Evolutionary conservation across 2,888 invertebrate genomes (phyloP).

Genomic region (Pharmacophagus antenor): DNA sequence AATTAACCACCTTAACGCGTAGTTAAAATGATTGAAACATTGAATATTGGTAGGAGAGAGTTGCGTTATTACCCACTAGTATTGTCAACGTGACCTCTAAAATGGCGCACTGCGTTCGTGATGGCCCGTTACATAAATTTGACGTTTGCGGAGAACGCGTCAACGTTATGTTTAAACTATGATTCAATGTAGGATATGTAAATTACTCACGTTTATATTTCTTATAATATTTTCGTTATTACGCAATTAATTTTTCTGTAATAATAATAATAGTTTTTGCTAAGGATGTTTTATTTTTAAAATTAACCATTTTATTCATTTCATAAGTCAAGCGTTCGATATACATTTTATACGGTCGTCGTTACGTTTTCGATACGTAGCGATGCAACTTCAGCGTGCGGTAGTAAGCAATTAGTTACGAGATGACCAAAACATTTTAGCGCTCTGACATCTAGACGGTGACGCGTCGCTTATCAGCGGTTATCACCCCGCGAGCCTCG

Average conservation of each 20-base stretch:
- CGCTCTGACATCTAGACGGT: constrained; percentile 47
- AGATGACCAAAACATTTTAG: constrained; percentile 39
- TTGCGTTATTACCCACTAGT: constrained; percentile 23
- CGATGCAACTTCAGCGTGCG: neutral
- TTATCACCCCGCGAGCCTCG: constrained; percentile 72
- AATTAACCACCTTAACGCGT: neutral
- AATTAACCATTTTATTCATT: no score
- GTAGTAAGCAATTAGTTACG: neutral
- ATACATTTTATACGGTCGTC: no score
- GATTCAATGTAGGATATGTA: no score
- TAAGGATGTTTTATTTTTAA: no score
- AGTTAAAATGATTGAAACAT: constrained; percentile 19
- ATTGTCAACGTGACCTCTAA: constrained; percentile 27
- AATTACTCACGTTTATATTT: no score
- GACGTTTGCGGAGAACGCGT: neutral
- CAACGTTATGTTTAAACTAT: no score
- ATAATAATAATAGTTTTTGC: no score
- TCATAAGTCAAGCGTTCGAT: no score
- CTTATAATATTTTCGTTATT: no score
- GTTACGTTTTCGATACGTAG: neutral
- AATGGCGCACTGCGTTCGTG: constrained; percentile 17
- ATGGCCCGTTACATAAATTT: neutral
- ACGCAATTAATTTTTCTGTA: no score
- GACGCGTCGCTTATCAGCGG: constrained; percentile 71
- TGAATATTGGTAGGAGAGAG: constrained; percentile 18